A percentile compares a stretch with the other conserved stretches of the same genome.
phyloP scores from a whole-genome alignment of 2,113 vertebrate genomes.

The Ophthalmolycus amberensis region DNA sequence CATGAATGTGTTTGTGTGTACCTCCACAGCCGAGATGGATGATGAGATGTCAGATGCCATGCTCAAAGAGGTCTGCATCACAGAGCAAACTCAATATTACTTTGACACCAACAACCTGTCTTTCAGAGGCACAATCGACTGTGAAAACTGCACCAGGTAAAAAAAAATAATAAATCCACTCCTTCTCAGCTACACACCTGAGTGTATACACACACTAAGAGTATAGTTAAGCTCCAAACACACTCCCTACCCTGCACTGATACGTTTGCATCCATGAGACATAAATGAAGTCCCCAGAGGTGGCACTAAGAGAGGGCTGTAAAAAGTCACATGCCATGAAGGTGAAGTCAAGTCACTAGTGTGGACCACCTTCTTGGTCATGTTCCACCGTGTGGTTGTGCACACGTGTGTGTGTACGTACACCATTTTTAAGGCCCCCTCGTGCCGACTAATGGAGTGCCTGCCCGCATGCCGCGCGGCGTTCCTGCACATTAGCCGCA shows the following conservation, averaged over 20 bases:
- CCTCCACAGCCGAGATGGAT: constrained; percentile 87
- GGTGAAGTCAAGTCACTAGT: constrained; percentile 65
- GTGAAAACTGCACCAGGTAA: constrained; percentile 95
- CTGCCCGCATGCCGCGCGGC: constrained; percentile 58
- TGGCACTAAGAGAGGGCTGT: constrained; percentile 39
- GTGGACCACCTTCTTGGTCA: constrained; percentile 59
- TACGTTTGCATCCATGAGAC: constrained; percentile 37
- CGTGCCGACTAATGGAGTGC: constrained; percentile 77
- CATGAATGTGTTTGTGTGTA: constrained; percentile 1
- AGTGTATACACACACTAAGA: background rate
- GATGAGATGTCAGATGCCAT: constrained; percentile 84
- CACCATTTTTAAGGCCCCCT: constrained; percentile 75
- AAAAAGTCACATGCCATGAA: constrained; percentile 71
- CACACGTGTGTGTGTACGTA: constrained; percentile 31
- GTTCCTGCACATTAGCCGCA: constrained; percentile 73
- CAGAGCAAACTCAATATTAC: constrained; percentile 95
- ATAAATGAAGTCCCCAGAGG: constrained; percentile 49
- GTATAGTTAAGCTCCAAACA: background rate
- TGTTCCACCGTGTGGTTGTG: background rate
- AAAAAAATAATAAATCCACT: background rate
- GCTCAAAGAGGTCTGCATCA: constrained; percentile 94
- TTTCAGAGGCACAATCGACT: constrained; percentile 89
- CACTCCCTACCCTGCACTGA: constrained; percentile 6
- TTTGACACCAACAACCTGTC: constrained; percentile 86
- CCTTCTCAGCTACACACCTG: background rate